phyloP scores from a whole-genome alignment of 2,888 invertebrate species.

The Xanthorhoe designata region DNA sequence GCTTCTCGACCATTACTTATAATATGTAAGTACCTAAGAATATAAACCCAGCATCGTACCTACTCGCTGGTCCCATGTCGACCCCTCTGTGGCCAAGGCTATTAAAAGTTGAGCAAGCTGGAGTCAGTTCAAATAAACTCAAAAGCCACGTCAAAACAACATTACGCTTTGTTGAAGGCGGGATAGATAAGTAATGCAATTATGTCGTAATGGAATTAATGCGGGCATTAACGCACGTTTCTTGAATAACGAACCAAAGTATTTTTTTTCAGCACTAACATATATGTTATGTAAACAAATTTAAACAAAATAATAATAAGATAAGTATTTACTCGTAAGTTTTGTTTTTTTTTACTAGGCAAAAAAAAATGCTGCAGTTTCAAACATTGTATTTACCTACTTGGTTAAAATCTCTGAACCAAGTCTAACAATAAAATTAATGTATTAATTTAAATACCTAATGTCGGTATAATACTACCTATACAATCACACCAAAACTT shows the following conservation, averaged over 20 bases:
- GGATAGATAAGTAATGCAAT: constrained; percentile 43
- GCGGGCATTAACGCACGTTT: constrained; percentile 39
- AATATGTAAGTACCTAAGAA: not conserved
- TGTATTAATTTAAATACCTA: too few relatives aligned
- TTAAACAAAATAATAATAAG: not conserved
- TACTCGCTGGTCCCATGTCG: not conserved
- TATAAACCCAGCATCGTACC: not conserved
- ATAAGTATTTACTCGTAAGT: too few relatives aligned
- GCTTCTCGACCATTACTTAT: not conserved
- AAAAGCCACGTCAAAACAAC: constrained; percentile 38
- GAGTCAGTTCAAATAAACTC: constrained; percentile 30
- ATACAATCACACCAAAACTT: too few relatives aligned
- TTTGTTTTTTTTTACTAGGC: too few relatives aligned
- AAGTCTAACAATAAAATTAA: too few relatives aligned
- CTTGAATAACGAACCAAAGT: constrained; percentile 25
- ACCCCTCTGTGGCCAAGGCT: constrained; percentile 9
- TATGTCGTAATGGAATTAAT: constrained; percentile 43
- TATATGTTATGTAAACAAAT: not conserved
- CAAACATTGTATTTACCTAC: too few relatives aligned
- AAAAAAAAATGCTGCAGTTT: too few relatives aligned
- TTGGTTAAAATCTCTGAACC: too few relatives aligned
- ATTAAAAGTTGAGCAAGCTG: constrained; percentile 34
- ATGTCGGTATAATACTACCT: too few relatives aligned
- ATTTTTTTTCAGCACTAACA: not conserved
- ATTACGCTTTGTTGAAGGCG: constrained; percentile 38